Evolutionary conservation across 2,113 vertebrate genomes (phyloP).

Genomic region (Nerophis lumbriciformis): DNA sequence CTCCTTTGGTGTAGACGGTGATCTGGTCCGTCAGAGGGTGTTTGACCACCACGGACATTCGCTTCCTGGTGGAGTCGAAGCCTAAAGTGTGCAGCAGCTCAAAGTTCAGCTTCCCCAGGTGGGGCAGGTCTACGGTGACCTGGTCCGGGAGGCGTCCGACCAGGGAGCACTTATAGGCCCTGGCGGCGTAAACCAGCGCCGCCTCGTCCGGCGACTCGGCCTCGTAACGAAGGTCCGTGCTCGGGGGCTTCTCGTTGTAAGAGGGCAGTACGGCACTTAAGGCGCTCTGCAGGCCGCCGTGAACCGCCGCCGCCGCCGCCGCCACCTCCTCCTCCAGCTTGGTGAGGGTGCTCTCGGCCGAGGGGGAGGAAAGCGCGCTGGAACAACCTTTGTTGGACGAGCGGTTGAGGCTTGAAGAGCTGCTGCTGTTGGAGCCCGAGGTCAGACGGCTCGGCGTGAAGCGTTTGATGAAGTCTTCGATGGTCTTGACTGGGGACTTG

Average conservation of each 20-base stretch:
- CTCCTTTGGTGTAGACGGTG: slow-evolving; percentile 94
- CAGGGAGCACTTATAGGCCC: slow-evolving; percentile 87
- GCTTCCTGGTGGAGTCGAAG: slow-evolving; percentile 89
- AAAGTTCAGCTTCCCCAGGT: slow-evolving; percentile 87
- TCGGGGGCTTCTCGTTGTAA: slow-evolving; percentile 47
- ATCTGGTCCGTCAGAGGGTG: slow-evolving; percentile 92
- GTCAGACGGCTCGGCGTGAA: slow-evolving; percentile 91
- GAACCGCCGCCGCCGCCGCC: not conserved
- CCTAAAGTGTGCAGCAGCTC: slow-evolving; percentile 91
- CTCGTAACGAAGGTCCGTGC: slow-evolving; percentile 85
- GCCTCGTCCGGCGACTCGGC: slow-evolving; percentile 94
- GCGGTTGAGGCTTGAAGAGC: slow-evolving; percentile 81
- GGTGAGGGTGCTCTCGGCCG: slow-evolving; percentile 75
- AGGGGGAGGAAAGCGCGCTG: slow-evolving; percentile 71
- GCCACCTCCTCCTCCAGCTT: slow-evolving; percentile 78
- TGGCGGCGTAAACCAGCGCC: slow-evolving; percentile 89
- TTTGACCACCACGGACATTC: slow-evolving; percentile 95
- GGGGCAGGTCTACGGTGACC: slow-evolving; percentile 88
- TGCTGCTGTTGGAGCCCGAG: slow-evolving; percentile 84
- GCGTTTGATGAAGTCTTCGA: slow-evolving; percentile 91
- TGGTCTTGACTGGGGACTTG: slow-evolving; percentile 94
- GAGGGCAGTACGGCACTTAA: slow-evolving; percentile 46
- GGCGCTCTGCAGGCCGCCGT: slow-evolving; percentile 54
- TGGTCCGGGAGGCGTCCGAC: slow-evolving; percentile 87
- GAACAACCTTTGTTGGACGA: slow-evolving; percentile 72